Percentiles rank a stretch among this genome's conserved stretches.
Evolutionary conservation across 2,888 invertebrate genomes (phyloP).

Genomic region (Leptinotarsa haldemani): DNA sequence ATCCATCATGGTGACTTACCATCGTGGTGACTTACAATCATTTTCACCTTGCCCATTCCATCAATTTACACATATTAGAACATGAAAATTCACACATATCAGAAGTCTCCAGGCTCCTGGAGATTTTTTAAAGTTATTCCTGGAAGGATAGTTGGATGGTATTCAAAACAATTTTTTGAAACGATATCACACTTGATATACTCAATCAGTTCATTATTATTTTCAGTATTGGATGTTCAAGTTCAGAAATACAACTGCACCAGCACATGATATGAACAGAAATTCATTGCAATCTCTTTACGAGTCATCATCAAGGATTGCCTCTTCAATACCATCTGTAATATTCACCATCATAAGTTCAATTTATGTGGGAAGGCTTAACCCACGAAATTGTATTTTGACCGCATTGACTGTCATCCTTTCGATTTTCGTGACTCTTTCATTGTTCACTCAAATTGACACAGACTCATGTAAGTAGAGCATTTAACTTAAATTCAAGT

Average conservation of each 20-base stretch:
- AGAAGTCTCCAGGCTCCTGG: too few species aligned
- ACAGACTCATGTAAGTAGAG: conserved; percentile 18
- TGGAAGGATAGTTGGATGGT: neutral
- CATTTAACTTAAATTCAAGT: too few species aligned
- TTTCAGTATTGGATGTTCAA: conserved; percentile 24
- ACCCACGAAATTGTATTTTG: neutral
- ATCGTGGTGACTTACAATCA: too few species aligned
- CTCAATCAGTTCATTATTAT: neutral
- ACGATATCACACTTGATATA: neutral
- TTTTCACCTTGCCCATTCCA: too few species aligned
- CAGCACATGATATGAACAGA: neutral
- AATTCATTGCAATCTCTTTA: conserved; percentile 8
- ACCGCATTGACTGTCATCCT: neutral
- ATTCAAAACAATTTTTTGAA: neutral
- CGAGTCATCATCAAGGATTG: conserved; percentile 10
- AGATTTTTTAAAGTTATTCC: neutral
- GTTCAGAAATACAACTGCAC: conserved; percentile 8
- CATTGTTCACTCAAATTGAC: conserved; percentile 6
- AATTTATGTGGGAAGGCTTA: neutral
- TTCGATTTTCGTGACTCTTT: neutral
- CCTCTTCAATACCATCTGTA: neutral
- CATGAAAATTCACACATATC: too few species aligned
- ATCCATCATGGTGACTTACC: too few species aligned
- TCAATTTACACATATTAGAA: too few species aligned
- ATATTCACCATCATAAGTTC: neutral